Evolutionary conservation across 2,113 vertebrate species (phyloP).

Genomic region (Erythrolamprus reginae): DNA sequence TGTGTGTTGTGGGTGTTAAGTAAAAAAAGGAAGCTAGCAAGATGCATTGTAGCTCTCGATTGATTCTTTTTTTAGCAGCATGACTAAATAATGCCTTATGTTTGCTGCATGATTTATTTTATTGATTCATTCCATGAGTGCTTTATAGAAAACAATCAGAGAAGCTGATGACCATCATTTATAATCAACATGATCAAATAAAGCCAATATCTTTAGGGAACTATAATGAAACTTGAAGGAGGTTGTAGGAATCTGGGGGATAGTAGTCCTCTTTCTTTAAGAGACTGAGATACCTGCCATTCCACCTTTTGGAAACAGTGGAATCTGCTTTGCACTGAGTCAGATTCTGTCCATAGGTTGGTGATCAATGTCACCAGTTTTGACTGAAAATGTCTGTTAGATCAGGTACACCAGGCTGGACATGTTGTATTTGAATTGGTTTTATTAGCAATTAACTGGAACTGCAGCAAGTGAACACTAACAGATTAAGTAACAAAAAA

Average conservation of each 20-base stretch:
- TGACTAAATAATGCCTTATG: constrained; percentile 18
- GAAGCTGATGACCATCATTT: constrained; percentile 13
- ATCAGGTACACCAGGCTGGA: too few species aligned
- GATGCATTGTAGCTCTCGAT: not conserved
- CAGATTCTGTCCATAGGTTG: not conserved
- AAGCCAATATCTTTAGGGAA: constrained; percentile 20
- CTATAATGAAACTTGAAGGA: constrained; percentile 7
- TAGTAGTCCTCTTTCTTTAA: not conserved
- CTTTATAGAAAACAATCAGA: constrained; percentile 24
- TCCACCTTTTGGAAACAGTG: not conserved
- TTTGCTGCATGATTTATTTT: constrained; percentile 27
- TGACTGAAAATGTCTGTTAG: not conserved
- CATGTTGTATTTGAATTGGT: too few species aligned
- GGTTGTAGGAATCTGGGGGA: not conserved
- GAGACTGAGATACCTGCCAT: not conserved
- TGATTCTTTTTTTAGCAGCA: constrained; percentile 11
- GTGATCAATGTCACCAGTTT: not conserved
- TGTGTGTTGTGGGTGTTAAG: not conserved
- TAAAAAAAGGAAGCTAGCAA: not conserved
- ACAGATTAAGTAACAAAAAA: too few species aligned
- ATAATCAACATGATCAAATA: constrained; percentile 20
- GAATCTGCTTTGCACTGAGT: not conserved
- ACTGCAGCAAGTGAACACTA: too few species aligned
- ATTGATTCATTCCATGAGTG: constrained; percentile 28
- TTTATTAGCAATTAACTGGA: too few species aligned